These are phyloP conservation scores for Myiozetetes cayanensis DNA, from an alignment of 2,113 vertebrate genomes.

Conservation along the genomic window DNA sequence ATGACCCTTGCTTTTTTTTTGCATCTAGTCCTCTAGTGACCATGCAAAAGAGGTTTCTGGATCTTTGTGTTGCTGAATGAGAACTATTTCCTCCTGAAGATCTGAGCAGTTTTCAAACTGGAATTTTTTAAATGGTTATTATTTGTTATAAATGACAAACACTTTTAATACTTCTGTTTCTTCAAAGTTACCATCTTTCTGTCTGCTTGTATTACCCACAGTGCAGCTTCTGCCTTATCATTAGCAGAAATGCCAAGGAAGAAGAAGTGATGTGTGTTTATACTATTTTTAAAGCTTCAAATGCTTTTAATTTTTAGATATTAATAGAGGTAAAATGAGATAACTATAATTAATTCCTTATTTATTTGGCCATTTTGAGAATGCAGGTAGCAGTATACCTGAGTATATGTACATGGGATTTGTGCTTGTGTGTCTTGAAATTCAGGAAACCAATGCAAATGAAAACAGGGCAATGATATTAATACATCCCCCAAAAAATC, in stretches of 20 bases:
- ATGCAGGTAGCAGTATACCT: background rate
- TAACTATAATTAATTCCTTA: background rate
- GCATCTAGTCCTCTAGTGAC: background rate
- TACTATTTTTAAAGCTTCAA: background rate
- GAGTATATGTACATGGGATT: background rate
- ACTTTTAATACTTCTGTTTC: background rate
- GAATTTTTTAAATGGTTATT: background rate
- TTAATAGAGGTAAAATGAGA: background rate
- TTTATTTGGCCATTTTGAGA: background rate
- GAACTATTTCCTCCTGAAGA: background rate
- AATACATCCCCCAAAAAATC: background rate
- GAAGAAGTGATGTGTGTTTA: background rate
- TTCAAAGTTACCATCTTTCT: background rate
- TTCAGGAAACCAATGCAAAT: background rate
- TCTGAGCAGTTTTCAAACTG: background rate
- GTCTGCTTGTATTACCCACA: background rate
- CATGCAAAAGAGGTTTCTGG: background rate
- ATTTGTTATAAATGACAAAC: background rate
- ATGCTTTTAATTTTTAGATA: background rate
- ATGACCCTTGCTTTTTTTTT: background rate
- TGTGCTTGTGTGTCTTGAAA: background rate
- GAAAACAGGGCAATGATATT: background rate
- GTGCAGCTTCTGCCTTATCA: background rate
- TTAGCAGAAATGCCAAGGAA: background rate
- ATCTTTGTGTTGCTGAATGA: background rate